phyloP scores from a whole-genome alignment of 2,797 vertebrate genomes.

The Neomorphus geoffroyi region DNA sequence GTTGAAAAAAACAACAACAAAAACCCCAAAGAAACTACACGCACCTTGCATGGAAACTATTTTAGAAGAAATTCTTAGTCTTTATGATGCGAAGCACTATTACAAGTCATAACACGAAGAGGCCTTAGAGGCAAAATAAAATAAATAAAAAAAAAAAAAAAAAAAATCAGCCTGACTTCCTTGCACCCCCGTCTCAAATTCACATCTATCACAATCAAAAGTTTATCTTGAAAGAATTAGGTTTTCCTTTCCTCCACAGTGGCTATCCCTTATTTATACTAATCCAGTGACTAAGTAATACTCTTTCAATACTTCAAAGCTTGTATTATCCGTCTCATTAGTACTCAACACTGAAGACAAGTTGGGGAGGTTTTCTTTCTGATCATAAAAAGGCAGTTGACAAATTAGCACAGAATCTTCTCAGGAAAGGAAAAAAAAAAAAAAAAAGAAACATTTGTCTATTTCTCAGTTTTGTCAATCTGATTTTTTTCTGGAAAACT shows the following conservation, averaged over 20 bases:
- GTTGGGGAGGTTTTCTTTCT: background rate
- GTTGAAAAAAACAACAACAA: background rate
- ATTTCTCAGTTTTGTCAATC: background rate
- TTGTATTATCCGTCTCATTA: background rate
- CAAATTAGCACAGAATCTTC: constrained; percentile 11
- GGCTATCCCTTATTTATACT: background rate
- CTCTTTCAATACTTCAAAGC: background rate
- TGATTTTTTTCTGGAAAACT: background rate
- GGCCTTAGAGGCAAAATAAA: background rate
- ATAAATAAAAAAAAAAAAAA: background rate
- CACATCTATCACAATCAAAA: background rate
- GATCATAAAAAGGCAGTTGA: constrained; percentile 6
- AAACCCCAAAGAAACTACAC: background rate
- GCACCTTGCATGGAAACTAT: background rate
- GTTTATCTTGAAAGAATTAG: constrained; percentile 7
- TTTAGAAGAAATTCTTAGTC: background rate
- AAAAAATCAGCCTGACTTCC: background rate
- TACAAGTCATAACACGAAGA: background rate
- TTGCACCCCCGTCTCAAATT: background rate
- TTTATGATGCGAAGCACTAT: background rate
- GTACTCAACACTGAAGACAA: background rate
- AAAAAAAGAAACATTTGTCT: background rate
- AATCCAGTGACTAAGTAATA: background rate
- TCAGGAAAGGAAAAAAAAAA: background rate
- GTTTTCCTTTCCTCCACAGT: background rate